These are phyloP conservation scores for Bembecia ichneumoniformis DNA, from an alignment of 2,888 invertebrate genomes.

Conservation along the genomic window DNA sequence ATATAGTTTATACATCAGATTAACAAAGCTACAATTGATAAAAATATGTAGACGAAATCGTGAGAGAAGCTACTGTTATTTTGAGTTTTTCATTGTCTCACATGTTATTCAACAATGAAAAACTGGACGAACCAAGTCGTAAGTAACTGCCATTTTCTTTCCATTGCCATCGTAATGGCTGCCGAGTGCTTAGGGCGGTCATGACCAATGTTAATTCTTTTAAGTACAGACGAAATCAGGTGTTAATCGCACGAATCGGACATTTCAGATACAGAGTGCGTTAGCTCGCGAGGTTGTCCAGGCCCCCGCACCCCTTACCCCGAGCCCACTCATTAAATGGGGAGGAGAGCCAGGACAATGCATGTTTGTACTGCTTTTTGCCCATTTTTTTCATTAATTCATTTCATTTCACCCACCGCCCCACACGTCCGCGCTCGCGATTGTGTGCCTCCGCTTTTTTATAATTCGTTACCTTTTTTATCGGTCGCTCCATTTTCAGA, in stretches of 20 bases:
- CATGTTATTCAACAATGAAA: too few relatives aligned
- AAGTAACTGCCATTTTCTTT: too few relatives aligned
- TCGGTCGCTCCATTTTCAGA: conserved; percentile 72
- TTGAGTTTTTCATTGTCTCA: too few relatives aligned
- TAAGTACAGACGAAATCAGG: conserved; percentile 51
- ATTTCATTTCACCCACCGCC: conserved; percentile 71
- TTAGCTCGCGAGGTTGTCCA: conserved; percentile 25
- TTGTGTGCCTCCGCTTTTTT: conserved; percentile 69
- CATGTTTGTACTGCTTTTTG: conserved; percentile 73
- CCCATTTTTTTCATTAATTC: conserved; percentile 73
- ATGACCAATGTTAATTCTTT: neutral
- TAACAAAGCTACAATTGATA: too few relatives aligned
- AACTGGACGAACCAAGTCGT: too few relatives aligned
- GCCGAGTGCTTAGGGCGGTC: too few relatives aligned
- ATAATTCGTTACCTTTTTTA: conserved; percentile 73
- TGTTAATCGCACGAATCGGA: conserved; percentile 69
- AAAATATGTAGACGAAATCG: too few relatives aligned
- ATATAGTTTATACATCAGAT: too few relatives aligned
- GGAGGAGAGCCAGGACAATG: conserved; percentile 60
- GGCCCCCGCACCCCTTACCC: conserved; percentile 19
- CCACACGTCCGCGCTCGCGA: conserved; percentile 70
- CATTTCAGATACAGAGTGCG: conserved; percentile 47
- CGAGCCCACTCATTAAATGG: conserved; percentile 59
- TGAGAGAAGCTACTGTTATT: too few relatives aligned
- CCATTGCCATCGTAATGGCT: too few relatives aligned